These are phyloP conservation scores for Amphilophus citrinellus DNA, from an alignment of 2,113 vertebrate species.

Conservation along the genomic window DNA sequence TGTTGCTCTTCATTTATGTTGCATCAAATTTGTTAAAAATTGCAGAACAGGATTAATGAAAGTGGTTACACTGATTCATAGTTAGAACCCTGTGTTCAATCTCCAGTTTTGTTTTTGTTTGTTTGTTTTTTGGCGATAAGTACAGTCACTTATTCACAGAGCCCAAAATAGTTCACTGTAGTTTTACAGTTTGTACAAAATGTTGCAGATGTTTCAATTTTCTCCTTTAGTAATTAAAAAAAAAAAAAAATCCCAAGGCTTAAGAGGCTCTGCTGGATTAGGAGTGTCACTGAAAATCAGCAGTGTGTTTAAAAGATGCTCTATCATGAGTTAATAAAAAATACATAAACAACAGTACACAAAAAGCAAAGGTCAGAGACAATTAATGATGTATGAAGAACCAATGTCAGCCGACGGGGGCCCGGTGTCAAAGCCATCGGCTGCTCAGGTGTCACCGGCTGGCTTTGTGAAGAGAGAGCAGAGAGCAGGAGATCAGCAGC, in stretches of 20 bases:
- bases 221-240: no score
- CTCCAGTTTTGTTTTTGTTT: no score
- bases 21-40: background rate
- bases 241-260: background rate
- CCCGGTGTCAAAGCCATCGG: conserved; percentile 57
- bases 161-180: background rate
- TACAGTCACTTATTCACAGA: background rate
- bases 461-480: conserved; percentile 56
- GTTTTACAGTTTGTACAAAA: background rate
- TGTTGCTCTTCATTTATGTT: background rate
- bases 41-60: background rate
- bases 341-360: background rate
- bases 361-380: conserved; percentile 28
- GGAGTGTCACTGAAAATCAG: background rate
- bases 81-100: background rate
- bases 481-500: conserved; percentile 71
- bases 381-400: conserved; percentile 76
- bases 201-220: no score
- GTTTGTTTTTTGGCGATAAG: background rate
- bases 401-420: conserved; percentile 27
- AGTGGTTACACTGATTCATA: background rate
- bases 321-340: background rate
- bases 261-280: background rate
- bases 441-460: conserved; percentile 73
- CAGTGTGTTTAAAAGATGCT: background rate